A percentile compares a stretch with the other conserved stretches of the same genome.
phyloP scores from a whole-genome alignment of 2,797 vertebrate species.

The Dryobates pubescens region DNA sequence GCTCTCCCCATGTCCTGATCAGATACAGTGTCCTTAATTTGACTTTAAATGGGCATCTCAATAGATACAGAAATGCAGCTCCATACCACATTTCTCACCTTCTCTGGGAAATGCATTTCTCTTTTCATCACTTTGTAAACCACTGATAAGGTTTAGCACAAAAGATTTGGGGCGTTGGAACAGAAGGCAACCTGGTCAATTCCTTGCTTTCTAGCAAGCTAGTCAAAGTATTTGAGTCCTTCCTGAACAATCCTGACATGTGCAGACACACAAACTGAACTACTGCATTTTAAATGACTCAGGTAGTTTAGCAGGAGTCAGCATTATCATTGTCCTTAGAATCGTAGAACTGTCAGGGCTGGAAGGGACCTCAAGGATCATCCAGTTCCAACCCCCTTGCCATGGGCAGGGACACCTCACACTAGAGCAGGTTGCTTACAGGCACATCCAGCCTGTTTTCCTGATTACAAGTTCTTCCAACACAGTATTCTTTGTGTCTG shows the following conservation, averaged over 20 bases:
- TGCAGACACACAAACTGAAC: not conserved
- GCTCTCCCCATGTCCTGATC: not conserved
- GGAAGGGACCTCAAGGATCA: too few species aligned
- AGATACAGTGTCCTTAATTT: not conserved
- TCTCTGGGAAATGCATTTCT: not conserved
- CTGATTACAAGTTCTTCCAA: not conserved
- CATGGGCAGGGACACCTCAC: too few species aligned
- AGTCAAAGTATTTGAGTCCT: not conserved
- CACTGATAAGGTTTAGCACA: not conserved
- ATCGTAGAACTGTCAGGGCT: too few species aligned
- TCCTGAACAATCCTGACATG: not conserved
- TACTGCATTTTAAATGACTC: not conserved
- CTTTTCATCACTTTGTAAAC: not conserved
- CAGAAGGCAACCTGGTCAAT: not conserved
- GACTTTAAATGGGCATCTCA: not conserved
- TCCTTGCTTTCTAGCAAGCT: not conserved
- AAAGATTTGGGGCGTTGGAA: not conserved
- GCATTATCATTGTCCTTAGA: not conserved
- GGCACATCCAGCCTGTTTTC: not conserved
- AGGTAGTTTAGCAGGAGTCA: not conserved
- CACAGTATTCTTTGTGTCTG: fast-evolving
- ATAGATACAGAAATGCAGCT: not conserved
- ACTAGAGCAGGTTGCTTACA: too few species aligned
- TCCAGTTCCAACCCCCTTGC: too few species aligned
- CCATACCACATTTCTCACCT: not conserved